phyloP scores from a whole-genome alignment of 2,113 vertebrate genomes.

The Miniopterus natalensis region DNA sequence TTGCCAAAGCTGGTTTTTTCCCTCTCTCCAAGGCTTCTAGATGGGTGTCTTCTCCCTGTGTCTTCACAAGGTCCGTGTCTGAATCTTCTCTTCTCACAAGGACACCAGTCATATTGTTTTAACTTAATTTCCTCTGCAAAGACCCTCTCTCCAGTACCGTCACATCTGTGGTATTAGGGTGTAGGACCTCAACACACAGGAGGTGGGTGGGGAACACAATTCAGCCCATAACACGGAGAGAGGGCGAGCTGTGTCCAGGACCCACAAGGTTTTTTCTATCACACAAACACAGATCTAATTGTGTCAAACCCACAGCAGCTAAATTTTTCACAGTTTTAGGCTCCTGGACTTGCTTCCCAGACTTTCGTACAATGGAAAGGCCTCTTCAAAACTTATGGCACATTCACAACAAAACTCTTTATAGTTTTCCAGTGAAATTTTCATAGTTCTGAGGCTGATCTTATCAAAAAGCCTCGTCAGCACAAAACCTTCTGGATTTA shows the following conservation, averaged over 20 bases:
- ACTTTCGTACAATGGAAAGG: too few species aligned
- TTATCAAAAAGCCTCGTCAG: conserved; percentile 71
- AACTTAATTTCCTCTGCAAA: not conserved
- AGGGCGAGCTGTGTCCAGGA: not conserved
- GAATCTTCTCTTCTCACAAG: not conserved
- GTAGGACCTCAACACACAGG: not conserved
- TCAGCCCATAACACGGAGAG: not conserved
- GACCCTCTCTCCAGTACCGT: not conserved
- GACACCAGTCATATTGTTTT: not conserved
- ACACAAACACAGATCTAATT: not conserved
- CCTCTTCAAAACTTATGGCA: not conserved
- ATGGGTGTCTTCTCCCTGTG: not conserved
- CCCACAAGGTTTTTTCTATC: not conserved
- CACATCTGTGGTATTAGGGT: not conserved
- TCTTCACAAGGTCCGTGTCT: not conserved
- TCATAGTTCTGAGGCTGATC: conserved; percentile 55
- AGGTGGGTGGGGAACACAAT: not conserved
- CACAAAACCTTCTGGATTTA: conserved; percentile 71
- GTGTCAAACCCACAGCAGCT: not conserved
- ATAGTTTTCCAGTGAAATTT: conserved; percentile 25
- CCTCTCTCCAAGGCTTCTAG: not conserved
- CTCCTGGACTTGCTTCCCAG: not conserved
- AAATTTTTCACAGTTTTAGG: not conserved
- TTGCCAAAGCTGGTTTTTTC: not conserved
- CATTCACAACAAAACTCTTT: conserved; percentile 3